Base-by-base conservation (phyloP, 2,888 invertebrate genomes). In the Drosophila buzzatii region DNA sequence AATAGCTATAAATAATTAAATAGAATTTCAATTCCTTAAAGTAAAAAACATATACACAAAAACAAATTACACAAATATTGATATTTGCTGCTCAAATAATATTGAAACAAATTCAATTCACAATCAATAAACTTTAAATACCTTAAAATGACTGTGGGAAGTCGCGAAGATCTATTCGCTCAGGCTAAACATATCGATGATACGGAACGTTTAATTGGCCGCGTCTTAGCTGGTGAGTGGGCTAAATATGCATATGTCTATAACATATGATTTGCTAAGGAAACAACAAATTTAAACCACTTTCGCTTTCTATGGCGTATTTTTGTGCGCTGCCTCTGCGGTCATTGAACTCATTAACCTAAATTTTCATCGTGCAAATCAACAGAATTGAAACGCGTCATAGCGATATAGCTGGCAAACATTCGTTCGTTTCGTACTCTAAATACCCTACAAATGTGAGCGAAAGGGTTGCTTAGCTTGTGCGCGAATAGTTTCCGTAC, bases 221-320 rank as follows among this genome's bases (percentile, higher is more conserved):
- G 93, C 58, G 92, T 93, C 42, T 73, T 93, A 75, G 93, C 93
- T 87, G 93, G 93, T 93, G 81, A 92, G 92, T 91, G 23, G 35
- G 49, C n/a, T 14, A 18, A 7, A 37, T 20, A 16, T 23, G 8
- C 39, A 33, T 56, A 23, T 20, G 12, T 35, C 33, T n/a, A 31
- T 31, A 35, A 20, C 39, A 20, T 35, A 52, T 16, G 7, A 16
- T 52, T 61, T 60, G 35, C 44, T 57, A 44, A 9, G 42, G 47
- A 45, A 52, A 42, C 20, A n/a, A 12, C 18, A 59, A 49, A 55
- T 42, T 2, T 23, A 23, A 23, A 23, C 2, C 6, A 68, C 53
- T 60, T 87, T 78, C 76, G 53, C 68, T 79, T 89, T 82, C 70
- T 77, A 73, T 78, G 59, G 35, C 62, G 31, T 45, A 47, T 64